These are phyloP conservation scores for Bellardia bayeri DNA, from an alignment of 2,888 invertebrate genomes.

Conservation along the genomic window DNA sequence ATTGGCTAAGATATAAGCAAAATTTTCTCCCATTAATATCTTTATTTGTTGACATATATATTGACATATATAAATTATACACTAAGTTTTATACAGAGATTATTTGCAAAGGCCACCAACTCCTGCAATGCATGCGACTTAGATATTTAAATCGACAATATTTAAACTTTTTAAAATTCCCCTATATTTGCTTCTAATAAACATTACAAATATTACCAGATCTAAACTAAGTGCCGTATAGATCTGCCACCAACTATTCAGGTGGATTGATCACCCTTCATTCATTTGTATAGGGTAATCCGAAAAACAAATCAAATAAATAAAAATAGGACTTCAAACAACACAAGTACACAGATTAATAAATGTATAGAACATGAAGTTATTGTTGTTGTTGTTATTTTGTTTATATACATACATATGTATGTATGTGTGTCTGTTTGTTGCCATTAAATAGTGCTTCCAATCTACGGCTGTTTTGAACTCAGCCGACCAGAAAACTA, in stretches of 20 bases:
- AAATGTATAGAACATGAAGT: constrained; percentile 76
- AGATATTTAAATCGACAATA: too few species aligned
- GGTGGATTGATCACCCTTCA: neutral
- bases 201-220: too few species aligned
- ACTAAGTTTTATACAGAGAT: too few species aligned
- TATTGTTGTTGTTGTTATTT: constrained; percentile 49
- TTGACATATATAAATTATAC: too few species aligned
- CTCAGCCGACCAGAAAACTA: constrained; percentile 82
- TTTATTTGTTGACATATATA: too few species aligned
- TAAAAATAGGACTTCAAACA: constrained; percentile 42
- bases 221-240: too few species aligned
- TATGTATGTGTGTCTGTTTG: constrained; percentile 31
- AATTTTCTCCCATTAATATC: too few species aligned
- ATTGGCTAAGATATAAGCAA: too few species aligned
- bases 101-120: too few species aligned
- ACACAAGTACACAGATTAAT: constrained; percentile 82
- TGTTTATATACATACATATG: constrained; percentile 10
- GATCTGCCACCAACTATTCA: neutral
- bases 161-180: too few species aligned
- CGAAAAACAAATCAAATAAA: constrained; percentile 34
- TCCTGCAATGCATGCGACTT: too few species aligned
- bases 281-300: constrained; percentile 36
- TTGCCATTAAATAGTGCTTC: constrained; percentile 63
- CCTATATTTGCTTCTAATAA: too few species aligned
- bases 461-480: constrained; percentile 78